Evolutionary conservation across 2,113 vertebrate species (phyloP).

Genomic region (Pycnonotus jocosus): DNA sequence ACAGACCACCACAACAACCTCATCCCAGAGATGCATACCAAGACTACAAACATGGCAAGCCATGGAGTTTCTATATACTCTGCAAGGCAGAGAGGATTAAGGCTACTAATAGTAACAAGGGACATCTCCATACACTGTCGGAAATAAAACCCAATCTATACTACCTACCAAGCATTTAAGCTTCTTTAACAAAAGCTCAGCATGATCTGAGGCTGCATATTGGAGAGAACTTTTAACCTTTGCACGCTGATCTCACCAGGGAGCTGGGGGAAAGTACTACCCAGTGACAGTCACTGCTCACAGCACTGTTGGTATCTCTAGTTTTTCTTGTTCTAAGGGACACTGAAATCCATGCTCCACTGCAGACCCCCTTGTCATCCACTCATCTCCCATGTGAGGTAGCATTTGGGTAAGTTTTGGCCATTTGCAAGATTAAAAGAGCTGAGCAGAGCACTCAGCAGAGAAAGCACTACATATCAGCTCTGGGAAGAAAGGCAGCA

Average conservation of each 20-base stretch:
- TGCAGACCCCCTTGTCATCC: not conserved
- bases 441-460: not conserved
- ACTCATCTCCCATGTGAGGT: fast-evolving
- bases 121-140: not conserved
- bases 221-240: not conserved
- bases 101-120: not conserved
- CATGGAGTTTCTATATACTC: not conserved
- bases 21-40: not conserved
- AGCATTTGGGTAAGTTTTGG: not conserved
- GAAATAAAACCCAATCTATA: not conserved
- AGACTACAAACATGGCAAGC: not conserved
- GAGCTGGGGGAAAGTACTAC: not conserved
- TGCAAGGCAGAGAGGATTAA: not conserved
- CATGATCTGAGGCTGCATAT: not conserved
- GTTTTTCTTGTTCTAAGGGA: not conserved
- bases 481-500: not conserved
- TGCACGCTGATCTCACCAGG: not conserved
- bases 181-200: not conserved
- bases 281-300: not conserved
- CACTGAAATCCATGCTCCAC: not conserved
- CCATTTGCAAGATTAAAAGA: not conserved
- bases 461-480: fast-evolving
- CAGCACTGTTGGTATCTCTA: not conserved
- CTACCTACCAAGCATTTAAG: not conserved
- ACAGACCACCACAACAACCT: not conserved